These are phyloP conservation scores for Luscinia megarhynchos DNA, from an alignment of 2,797 vertebrate species.

Conservation along the genomic window DNA sequence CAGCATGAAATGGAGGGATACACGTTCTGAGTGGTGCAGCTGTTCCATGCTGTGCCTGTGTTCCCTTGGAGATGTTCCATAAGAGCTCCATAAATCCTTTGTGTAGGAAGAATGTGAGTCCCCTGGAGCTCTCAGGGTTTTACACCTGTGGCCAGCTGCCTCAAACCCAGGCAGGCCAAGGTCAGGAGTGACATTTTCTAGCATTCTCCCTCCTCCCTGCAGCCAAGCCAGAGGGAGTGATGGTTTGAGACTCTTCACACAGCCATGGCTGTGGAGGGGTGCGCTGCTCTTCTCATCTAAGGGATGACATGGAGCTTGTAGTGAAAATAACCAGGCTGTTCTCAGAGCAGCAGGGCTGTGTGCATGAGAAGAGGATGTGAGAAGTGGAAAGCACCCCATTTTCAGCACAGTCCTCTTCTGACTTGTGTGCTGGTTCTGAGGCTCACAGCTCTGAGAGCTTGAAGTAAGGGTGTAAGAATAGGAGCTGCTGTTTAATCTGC, in stretches of 20 bases:
- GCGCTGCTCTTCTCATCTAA: not conserved
- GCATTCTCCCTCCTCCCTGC: not conserved
- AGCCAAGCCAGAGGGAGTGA: not conserved
- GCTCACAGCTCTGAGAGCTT: not conserved
- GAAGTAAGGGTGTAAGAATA: not conserved
- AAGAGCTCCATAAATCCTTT: rapidly evolving
- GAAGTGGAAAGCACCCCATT: not conserved
- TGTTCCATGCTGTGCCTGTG: not conserved
- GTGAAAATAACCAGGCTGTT: not conserved
- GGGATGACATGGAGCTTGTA: not conserved
- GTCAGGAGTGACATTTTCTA: not conserved
- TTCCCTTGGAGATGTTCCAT: not conserved
- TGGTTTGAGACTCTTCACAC: not conserved
- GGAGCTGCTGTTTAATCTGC: not conserved
- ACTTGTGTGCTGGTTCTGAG: not conserved
- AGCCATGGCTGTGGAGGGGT: not conserved
- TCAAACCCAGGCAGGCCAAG: not conserved
- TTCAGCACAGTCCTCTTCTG: not conserved
- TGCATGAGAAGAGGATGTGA: not conserved
- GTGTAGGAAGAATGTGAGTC: not conserved
- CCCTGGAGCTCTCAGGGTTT: not conserved
- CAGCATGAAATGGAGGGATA: not conserved
- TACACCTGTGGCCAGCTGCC: not conserved
- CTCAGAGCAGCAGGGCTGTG: not conserved
- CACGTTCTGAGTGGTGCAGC: not conserved